phyloP scores from a whole-genome alignment of 2,797 vertebrate genomes.

The Malacoctenus gilli region DNA sequence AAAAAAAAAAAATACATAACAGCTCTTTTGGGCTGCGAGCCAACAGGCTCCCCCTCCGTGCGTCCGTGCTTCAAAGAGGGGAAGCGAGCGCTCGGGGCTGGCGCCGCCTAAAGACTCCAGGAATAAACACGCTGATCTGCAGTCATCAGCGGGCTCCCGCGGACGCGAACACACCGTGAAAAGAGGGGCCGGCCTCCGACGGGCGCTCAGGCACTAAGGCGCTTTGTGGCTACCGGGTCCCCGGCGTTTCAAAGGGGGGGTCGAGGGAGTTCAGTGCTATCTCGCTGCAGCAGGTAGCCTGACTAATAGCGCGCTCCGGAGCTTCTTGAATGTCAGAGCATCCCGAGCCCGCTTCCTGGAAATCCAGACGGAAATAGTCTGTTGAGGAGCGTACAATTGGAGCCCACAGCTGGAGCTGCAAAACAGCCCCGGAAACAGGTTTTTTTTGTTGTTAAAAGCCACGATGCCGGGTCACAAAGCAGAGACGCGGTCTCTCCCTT shows the following conservation, averaged over 20 bases:
- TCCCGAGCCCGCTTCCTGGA: conserved; percentile 56
- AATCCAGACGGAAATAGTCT: conserved; percentile 68
- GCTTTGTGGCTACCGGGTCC: conserved; percentile 60
- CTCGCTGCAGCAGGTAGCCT: conserved; percentile 74
- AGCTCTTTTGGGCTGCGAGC: conserved; percentile 51
- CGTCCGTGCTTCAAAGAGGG: conserved; percentile 54
- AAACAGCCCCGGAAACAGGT: conserved; percentile 43
- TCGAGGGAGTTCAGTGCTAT: conserved; percentile 71
- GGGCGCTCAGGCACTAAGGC: conserved; percentile 51
- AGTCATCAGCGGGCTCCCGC: conserved; percentile 47
- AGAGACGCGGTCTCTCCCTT: conserved; percentile 25
- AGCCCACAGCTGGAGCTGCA: conserved; percentile 48
- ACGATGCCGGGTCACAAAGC: conserved; percentile 23
- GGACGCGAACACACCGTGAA: conserved; percentile 31
- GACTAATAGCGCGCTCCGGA: conserved; percentile 76
- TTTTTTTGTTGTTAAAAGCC: conserved; percentile 39
- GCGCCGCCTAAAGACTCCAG: conserved; percentile 45
- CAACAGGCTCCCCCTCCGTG: conserved; percentile 33
- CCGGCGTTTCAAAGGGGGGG: conserved; percentile 62
- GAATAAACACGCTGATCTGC: conserved; percentile 64
- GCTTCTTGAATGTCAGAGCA: conserved; percentile 73
- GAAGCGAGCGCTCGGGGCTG: conserved; percentile 30
- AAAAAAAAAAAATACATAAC: too few species aligned
- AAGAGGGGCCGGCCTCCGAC: conserved; percentile 45
- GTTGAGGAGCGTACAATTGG: conserved; percentile 59